These are phyloP conservation scores for Tetragonula clypearis DNA, from an alignment of 1,140 invertebrate species.

Conservation along the genomic window DNA sequence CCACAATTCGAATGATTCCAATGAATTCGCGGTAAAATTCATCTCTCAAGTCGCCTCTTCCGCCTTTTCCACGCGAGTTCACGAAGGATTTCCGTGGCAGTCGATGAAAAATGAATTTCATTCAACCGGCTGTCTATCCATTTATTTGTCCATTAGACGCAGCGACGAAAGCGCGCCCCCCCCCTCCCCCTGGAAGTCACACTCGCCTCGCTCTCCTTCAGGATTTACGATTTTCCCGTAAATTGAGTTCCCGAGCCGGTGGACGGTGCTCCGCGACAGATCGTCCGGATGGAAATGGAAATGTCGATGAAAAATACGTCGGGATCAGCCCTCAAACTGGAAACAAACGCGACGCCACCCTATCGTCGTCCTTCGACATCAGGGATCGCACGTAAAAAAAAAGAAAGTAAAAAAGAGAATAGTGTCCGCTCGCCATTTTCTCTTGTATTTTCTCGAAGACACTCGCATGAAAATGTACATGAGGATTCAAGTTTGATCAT, in stretches of 20 bases:
- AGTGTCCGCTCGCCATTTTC: no score
- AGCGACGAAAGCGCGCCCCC: background rate
- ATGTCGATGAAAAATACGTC: slow-evolving; percentile 44
- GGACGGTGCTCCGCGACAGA: slow-evolving; percentile 14
- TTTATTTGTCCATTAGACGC: slow-evolving; percentile 21
- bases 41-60: background rate
- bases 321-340: background rate
- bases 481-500: no score
- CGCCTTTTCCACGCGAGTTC: no score
- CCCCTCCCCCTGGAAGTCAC: no score
- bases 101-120: slow-evolving; percentile 22
- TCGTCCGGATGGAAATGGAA: slow-evolving; percentile 33
- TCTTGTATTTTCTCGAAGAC: no score
- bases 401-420: no score
- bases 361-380: background rate
- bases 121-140: background rate
- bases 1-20: background rate
- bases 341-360: background rate
- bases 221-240: slow-evolving; percentile 50
- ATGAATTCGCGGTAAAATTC: background rate
- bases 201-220: background rate
- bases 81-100: background rate
- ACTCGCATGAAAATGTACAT: no score
- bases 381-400: background rate
- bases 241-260: slow-evolving; percentile 42